Percentiles rank a stretch among this genome's conserved stretches.
Conservation (phyloP, 2,797 vertebrate species). For the Poeciliopsis gracilis region DNA sequence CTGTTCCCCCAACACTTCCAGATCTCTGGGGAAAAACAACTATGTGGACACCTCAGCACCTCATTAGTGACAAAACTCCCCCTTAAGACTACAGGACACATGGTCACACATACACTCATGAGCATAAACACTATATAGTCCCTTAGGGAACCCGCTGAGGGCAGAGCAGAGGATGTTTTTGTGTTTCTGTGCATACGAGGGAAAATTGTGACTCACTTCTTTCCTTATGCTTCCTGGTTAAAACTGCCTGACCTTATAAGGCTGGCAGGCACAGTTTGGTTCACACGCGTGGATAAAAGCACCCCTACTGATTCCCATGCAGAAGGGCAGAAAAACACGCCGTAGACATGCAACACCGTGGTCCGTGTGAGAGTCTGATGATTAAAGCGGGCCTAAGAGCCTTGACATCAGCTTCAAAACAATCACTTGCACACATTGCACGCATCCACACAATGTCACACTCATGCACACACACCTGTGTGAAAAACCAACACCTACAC, state of each 20-base stretch:
- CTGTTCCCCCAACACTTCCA: constrained; percentile 37
- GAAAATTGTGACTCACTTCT: constrained; percentile 70
- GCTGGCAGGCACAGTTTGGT: constrained; percentile 35
- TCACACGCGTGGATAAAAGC: constrained; percentile 21
- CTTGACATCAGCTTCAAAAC: constrained; percentile 25
- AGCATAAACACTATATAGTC: constrained; percentile 21
- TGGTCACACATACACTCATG: not conserved
- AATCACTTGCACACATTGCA: not conserved
- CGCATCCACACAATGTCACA: constrained; percentile 1
- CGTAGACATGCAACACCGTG: constrained; percentile 41
- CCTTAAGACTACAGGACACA: constrained; percentile 19
- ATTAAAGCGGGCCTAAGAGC: constrained; percentile 48
- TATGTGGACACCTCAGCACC: constrained; percentile 58
- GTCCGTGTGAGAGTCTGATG: constrained; percentile 38
- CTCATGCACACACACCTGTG: not conserved
- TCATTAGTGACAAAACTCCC: constrained; percentile 57
- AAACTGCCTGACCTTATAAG: constrained; percentile 66
- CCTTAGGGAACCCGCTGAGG: constrained; percentile 37
- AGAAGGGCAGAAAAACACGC: constrained; percentile 45
- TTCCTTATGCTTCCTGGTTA: constrained; percentile 70
- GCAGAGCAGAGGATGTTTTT: constrained; percentile 68
- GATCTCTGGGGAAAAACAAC: constrained; percentile 38
- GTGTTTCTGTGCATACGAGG: constrained; percentile 47
- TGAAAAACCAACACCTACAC: constrained; percentile 4
- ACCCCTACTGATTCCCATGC: constrained; percentile 37